Base-by-base conservation (phyloP, 2,113 vertebrate genomes). In the Brachirus orientalis region DNA sequence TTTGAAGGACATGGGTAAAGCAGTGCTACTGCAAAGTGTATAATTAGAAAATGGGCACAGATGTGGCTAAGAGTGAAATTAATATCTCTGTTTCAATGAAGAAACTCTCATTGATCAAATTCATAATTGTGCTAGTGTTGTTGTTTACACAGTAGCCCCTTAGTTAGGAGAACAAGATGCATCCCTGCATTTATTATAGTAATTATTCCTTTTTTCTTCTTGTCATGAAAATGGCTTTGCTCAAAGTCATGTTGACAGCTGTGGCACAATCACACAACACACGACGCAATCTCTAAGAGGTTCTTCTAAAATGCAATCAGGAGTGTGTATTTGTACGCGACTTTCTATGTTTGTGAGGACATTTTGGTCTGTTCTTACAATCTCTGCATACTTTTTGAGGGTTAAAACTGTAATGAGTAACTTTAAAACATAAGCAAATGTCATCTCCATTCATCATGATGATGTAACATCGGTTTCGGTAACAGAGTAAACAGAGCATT, bases 181-280 rank as follows among this genome's bases (percentile, higher is more conserved):
- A 7, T 62, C 38, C 33, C 18, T 20, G 18, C 28, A 60, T 60
- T 59, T 54, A 38, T 46, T 4, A 11, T 22, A 37, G 41, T 13
- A 61, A 28, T 67, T 63, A 50, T 57, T 51, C n/a, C 18, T 40
- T 68, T 55, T 28, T 40, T 68, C 51, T 28, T 7, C 63, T 9
- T 16, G 41, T 58, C 56, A n/a, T 28, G 17, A 43, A 63, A 61
- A 68, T 54, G 20, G 19, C 50, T 17, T 11, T 22, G 14, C 48
- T 82, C 46, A 22, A 46, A 69, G 55, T 46, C 20, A 51, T 33
- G 38, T 19, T 51, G 17, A 70, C 48, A 66, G 52, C 46, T 38
- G n/a, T 3, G 12, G 54, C 8, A 1, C 47, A 33, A 46, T 63
- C 37, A 59, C 46, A n/a, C 10, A 36, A 59, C 17, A 62, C 40